Conservation (phyloP, 1,140 invertebrate species). For the Drosophila jambulina region DNA sequence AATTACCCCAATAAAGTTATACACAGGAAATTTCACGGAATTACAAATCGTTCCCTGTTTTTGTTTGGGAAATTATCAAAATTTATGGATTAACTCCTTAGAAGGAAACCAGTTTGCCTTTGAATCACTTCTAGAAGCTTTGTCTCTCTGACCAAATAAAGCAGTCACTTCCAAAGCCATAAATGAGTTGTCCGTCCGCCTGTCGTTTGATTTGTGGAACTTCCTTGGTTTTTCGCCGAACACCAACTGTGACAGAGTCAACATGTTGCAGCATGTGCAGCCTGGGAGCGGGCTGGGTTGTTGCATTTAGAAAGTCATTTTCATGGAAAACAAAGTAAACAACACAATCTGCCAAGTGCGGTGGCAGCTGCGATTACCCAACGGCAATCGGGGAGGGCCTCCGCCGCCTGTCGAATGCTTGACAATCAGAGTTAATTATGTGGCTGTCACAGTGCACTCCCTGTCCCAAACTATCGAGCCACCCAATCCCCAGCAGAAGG, state of each 20-base stretch:
- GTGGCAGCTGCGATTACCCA: constrained; percentile 53
- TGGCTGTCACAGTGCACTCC: constrained; percentile 14
- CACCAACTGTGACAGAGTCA: constrained; percentile 5
- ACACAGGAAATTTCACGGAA: constrained; percentile 22
- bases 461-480: background rate
- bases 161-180: constrained; percentile 13
- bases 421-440: constrained; percentile 60
- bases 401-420: constrained; percentile 39
- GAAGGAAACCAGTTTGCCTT: constrained; percentile 47
- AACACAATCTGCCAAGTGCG: constrained; percentile 44
- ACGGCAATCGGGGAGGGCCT: constrained; percentile 42
- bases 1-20: constrained; percentile 30
- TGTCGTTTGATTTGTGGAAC: constrained; percentile 10
- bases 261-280: constrained; percentile 49
- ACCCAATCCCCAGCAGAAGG: constrained; percentile 1
- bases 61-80: constrained; percentile 38
- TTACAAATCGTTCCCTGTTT: constrained; percentile 24
- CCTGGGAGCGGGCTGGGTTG: constrained; percentile 1
- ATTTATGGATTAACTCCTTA: constrained; percentile 26
- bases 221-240: constrained; percentile 36
- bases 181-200: constrained; percentile 29
- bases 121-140: constrained; percentile 32
- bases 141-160: constrained; percentile 24
- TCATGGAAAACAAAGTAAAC: constrained; percentile 39
- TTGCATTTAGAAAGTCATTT: constrained; percentile 69